These are phyloP conservation scores for Brachyopa scutellaris DNA, from an alignment of 2,888 invertebrate species.

Conservation along the genomic window DNA sequence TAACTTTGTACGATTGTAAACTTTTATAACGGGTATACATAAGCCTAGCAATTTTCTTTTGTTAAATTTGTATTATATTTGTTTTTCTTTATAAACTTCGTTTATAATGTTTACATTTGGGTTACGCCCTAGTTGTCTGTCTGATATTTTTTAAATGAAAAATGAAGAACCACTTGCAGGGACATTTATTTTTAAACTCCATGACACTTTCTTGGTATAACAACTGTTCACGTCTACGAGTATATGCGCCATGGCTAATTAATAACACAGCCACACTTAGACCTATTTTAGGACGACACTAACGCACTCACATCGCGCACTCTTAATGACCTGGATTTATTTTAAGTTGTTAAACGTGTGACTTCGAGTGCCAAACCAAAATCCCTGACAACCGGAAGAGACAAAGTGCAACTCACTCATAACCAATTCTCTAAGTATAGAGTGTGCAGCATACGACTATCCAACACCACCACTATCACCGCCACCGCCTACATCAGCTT, in stretches of 20 bases:
- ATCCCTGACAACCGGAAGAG: conserved; percentile 64
- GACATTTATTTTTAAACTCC: conserved; percentile 37
- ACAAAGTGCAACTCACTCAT: conserved; percentile 58
- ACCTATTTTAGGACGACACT: conserved; percentile 53
- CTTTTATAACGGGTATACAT: too few relatives aligned
- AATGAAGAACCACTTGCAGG: conserved; percentile 61
- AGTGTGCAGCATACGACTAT: background rate
- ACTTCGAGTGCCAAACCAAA: conserved; percentile 56
- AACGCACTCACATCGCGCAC: conserved; percentile 13
- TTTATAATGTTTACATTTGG: conserved; percentile 29
- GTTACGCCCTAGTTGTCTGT: background rate
- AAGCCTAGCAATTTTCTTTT: background rate
- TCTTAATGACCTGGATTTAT: conserved; percentile 72
- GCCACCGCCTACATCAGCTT: conserved; percentile 65
- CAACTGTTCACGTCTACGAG: conserved; percentile 31
- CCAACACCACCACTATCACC: background rate
- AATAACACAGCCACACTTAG: conserved; percentile 64
- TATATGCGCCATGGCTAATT: conserved; percentile 64
- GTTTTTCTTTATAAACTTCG: conserved; percentile 27
- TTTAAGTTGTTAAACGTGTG: conserved; percentile 70
- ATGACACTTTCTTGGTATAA: conserved; percentile 47
- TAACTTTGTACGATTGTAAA: too few relatives aligned
- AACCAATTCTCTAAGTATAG: conserved; percentile 32
- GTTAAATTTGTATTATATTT: conserved; percentile 32
- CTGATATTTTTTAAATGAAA: conserved; percentile 30